These are phyloP conservation scores for Lordiphosa andalusiaca DNA, from an alignment of 2,888 invertebrate genomes.

Conservation along the genomic window DNA sequence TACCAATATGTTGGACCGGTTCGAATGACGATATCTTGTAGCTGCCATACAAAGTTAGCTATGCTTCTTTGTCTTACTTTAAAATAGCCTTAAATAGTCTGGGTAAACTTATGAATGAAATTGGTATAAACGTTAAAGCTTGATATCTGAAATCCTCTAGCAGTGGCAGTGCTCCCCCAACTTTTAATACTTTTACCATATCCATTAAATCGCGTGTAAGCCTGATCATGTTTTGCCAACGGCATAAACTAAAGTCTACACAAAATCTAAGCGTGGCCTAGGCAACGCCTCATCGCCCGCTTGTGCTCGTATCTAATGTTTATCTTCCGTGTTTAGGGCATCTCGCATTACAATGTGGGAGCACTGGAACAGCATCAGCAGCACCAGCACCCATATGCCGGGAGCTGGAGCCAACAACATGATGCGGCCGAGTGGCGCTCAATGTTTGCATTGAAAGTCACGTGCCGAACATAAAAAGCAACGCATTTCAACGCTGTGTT, in stretches of 20 bases:
- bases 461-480: constrained; percentile 67
- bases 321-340: constrained; percentile 59
- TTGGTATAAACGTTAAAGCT: too few species aligned
- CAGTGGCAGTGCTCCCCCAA: too few species aligned
- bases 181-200: too few species aligned
- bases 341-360: constrained; percentile 39
- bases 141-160: too few species aligned
- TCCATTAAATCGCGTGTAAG: background rate
- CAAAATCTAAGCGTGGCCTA: constrained; percentile 39
- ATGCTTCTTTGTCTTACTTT: too few species aligned
- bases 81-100: too few species aligned
- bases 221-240: constrained; percentile 1
- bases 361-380: constrained; percentile 14
- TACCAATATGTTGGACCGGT: too few species aligned
- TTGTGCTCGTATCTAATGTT: constrained; percentile 48
- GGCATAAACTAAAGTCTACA: constrained; percentile 16
- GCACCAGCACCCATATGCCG: background rate
- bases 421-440: constrained; percentile 70
- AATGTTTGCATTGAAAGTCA: constrained; percentile 59
- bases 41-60: too few species aligned
- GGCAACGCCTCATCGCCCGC: constrained; percentile 44
- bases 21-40: too few species aligned
- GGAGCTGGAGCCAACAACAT: constrained; percentile 6
- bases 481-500: constrained; percentile 55
- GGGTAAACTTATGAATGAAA: too few species aligned